A percentile compares a stretch with the other conserved stretches of the same genome.
Conservation (phyloP, 2,888 invertebrate species). For the Lepeophtheirus nordmannii region DNA sequence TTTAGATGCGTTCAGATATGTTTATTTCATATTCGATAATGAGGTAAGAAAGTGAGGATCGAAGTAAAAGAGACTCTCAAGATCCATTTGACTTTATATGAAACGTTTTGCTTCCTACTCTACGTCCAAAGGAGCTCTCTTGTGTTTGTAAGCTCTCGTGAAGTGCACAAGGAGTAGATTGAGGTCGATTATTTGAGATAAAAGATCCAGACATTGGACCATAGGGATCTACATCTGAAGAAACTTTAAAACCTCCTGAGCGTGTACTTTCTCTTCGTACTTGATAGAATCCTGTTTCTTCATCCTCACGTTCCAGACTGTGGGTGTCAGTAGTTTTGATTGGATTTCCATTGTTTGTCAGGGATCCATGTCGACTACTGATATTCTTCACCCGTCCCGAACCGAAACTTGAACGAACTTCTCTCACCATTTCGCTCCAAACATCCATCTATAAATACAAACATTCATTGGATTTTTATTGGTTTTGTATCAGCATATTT, state of each 20-base stretch:
- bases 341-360: neutral
- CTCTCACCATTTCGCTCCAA: constrained; percentile 21
- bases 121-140: neutral
- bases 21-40: too few relatives aligned
- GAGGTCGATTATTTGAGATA: neutral
- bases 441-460: constrained; percentile 8
- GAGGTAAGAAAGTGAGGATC: too few relatives aligned
- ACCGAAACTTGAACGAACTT: constrained; percentile 9
- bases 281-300: constrained; percentile 2
- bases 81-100: neutral
- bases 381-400: neutral
- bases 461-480: neutral
- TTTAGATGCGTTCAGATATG: neutral
- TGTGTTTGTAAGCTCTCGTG: neutral
- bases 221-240: constrained; percentile 10
- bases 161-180: neutral
- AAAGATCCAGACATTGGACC: constrained; percentile 19
- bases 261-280: neutral
- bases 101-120: neutral
- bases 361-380: neutral
- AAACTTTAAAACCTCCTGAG: neutral
- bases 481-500: too few relatives aligned
- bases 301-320: neutral
- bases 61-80: neutral
- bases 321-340: neutral